Evolutionary conservation across 2,113 vertebrate species (phyloP).

Genomic region (Alligator mississippiensis): DNA sequence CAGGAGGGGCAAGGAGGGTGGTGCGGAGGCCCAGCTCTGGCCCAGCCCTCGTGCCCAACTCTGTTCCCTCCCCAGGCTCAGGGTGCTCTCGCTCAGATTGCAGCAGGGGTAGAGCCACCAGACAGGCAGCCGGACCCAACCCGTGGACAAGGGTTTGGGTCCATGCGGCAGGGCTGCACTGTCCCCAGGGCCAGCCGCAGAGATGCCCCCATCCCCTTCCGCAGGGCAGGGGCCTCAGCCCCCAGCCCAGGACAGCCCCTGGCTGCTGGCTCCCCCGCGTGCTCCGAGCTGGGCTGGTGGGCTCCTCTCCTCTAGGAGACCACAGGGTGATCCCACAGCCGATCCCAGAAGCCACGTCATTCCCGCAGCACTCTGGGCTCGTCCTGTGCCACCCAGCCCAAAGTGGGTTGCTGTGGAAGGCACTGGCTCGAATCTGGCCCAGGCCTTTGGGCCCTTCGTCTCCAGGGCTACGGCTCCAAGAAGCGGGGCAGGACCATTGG

Average conservation of each 20-base stretch:
- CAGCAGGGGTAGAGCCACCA: too few species aligned
- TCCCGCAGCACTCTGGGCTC: neutral
- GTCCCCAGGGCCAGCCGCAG: too few species aligned
- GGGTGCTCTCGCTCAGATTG: too few species aligned
- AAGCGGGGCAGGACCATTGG: too few species aligned
- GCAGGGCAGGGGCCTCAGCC: neutral
- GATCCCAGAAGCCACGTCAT: neutral
- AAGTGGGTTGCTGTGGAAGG: too few species aligned
- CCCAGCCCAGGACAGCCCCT: neutral
- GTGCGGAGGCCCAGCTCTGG: neutral
- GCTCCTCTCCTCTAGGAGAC: neutral
- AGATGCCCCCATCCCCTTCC: neutral
- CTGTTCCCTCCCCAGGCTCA: too few species aligned
- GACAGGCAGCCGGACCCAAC: neutral
- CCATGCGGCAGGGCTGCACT: neutral
- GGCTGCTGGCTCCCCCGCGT: neutral
- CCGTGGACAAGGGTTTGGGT: neutral
- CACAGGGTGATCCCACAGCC: neutral
- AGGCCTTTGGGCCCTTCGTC: too few species aligned
- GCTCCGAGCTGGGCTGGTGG: neutral
- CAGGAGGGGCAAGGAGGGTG: neutral
- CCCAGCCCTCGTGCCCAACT: too few species aligned
- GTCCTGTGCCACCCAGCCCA: neutral
- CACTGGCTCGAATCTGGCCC: too few species aligned
- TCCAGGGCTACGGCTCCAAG: too few species aligned